phyloP scores from a whole-genome alignment of 2,113 vertebrate genomes.

The Rattus rattus region DNA sequence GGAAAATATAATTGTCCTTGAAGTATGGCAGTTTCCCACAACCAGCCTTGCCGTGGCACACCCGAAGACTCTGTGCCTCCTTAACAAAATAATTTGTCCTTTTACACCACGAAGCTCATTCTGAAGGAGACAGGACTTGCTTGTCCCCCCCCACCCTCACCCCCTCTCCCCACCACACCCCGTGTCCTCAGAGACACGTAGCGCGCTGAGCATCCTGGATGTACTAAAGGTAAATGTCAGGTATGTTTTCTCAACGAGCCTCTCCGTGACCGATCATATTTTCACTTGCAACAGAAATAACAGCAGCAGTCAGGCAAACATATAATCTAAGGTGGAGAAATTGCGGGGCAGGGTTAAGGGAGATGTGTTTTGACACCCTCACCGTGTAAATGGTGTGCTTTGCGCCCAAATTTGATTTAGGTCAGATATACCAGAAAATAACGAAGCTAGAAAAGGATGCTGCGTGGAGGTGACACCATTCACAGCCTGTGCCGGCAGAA shows the following conservation, averaged over 20 bases:
- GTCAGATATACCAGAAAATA: conserved; percentile 39
- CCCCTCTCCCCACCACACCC: accelerated
- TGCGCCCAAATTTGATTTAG: conserved; percentile 52
- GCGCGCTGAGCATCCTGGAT: conserved; percentile 37
- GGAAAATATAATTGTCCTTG: not conserved
- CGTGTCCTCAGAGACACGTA: not conserved
- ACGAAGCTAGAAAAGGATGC: conserved; percentile 6
- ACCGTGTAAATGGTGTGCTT: conserved; percentile 37
- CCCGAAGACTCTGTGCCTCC: not conserved
- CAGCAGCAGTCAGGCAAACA: conserved; percentile 2
- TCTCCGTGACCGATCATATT: conserved; percentile 27
- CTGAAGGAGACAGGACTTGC: not conserved
- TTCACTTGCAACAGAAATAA: conserved; percentile 66
- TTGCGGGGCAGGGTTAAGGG: not conserved
- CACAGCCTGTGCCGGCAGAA: accelerated
- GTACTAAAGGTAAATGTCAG: conserved; percentile 68
- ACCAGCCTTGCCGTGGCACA: no score
- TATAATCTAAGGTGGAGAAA: conserved; percentile 59
- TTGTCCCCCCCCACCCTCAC: accelerated
- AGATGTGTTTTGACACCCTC: conserved; percentile 57
- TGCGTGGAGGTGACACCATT: not conserved
- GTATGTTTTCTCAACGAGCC: conserved; percentile 59
- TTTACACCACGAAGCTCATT: not conserved
- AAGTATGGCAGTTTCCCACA: not conserved
- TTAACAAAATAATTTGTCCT: not conserved